Evolutionary conservation across 1,140 invertebrate species (phyloP), one percentile per base, ranked within the genome.

Genomic region (Solenopsis invicta): DNA sequence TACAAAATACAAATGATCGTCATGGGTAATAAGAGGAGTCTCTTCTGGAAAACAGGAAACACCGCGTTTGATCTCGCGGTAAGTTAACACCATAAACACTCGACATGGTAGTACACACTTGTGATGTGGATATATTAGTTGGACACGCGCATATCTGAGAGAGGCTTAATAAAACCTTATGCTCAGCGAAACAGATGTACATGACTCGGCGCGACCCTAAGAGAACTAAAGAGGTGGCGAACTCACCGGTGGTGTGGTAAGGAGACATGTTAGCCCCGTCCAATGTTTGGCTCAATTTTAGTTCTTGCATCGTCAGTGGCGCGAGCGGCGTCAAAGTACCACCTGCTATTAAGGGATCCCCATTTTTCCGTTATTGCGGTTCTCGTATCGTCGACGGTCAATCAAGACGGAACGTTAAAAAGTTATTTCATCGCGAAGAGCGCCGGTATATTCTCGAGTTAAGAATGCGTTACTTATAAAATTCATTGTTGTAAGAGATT

Each of bases 221-320:
- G 75, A 91, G 54, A 89, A 90, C 86, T 90, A 92, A 88, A 91
- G 91, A 93, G 93, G 93, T 94, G 91, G 94, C 93, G 90, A 94
- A 95, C 94, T 95, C 92, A 95, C 95, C 95, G 92, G 96, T 96
- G 95, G 96, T 96, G 93, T 97, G 97, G 93, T 97, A 97, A 88
- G 97, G 97, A 90, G 96, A 96, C 93, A 97, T 95, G 89, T 96
- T 96, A 92, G 96, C 95, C 92, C 96, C 96, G 91, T 97, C 96
- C 90, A 97, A 94, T 88, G 95, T 94, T 94, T 96, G 95, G 93
- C 96, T 96, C 90, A 97, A 95, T 96, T 97, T 97, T 95, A 97
- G 96, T 93, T 98, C 97, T 96, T 97, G 97, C 97, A 97, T 97
- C 94, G 96, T 97, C 94, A 97, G 97, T 92, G 97, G 97, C 77